phyloP scores from a whole-genome alignment of 2,888 invertebrate species.

The Tipula confusa region DNA sequence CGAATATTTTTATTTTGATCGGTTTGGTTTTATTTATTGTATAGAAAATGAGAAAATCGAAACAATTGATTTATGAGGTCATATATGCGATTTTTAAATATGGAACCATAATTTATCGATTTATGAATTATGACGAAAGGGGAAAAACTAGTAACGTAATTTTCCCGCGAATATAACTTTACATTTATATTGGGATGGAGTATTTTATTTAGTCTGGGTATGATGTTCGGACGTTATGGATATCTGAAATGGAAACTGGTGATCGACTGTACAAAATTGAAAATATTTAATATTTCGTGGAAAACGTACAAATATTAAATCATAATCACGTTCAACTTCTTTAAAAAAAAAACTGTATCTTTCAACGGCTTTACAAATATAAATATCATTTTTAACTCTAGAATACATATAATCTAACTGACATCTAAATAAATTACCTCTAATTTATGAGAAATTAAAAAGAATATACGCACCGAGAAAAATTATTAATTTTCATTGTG shows the following conservation, averaged over 20 bases:
- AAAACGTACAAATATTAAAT: neutral
- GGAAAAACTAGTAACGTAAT: too few relatives aligned
- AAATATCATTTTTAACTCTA: neutral
- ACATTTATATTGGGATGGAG: too few relatives aligned
- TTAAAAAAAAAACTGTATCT: neutral
- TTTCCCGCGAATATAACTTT: constrained; percentile 6
- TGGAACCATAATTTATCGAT: neutral
- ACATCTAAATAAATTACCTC: constrained; percentile 27
- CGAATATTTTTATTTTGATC: neutral
- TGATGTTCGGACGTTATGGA: too few relatives aligned
- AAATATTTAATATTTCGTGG: neutral
- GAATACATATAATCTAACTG: neutral
- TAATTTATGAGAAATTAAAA: constrained; percentile 28
- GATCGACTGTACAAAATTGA: too few relatives aligned
- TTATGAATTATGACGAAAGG: neutral
- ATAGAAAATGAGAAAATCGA: neutral
- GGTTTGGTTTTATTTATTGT: neutral
- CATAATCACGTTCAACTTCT: neutral
- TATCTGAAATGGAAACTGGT: too few relatives aligned
- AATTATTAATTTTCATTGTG: neutral
- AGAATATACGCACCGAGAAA: neutral
- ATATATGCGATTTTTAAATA: neutral
- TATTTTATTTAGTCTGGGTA: too few relatives aligned
- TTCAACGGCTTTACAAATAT: neutral
- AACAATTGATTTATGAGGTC: constrained; percentile 8